These are phyloP conservation scores for Aptenodytes forsteri DNA, from an alignment of 2,113 vertebrate genomes.

Conservation along the genomic window DNA sequence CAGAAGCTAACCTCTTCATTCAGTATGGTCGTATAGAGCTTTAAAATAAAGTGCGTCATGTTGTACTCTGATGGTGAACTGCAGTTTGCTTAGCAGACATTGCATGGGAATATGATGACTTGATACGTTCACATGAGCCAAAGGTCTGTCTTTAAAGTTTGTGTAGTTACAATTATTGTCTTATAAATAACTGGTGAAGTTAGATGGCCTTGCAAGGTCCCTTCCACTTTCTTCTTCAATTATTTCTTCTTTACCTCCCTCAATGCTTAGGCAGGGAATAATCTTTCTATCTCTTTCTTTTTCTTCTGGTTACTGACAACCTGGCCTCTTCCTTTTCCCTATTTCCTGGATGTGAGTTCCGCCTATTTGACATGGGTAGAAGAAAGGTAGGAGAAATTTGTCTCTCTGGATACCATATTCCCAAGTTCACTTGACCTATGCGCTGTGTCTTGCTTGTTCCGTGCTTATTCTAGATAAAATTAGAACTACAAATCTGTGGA, in stretches of 20 bases:
- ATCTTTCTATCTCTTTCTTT: slow-evolving; percentile 53
- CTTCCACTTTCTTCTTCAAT: not conserved
- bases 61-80: not conserved
- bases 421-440: not conserved
- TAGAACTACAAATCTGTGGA: not conserved
- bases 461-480: not conserved
- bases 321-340: slow-evolving; percentile 45
- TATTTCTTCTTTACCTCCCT: slow-evolving; percentile 6
- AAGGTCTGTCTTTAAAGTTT: not conserved
- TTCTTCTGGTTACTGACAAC: slow-evolving; percentile 47
- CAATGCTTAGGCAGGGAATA: slow-evolving; percentile 7
- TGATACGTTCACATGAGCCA: not conserved
- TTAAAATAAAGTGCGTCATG: not conserved
- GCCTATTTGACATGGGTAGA: slow-evolving; percentile 43
- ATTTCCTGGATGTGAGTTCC: slow-evolving; percentile 44
- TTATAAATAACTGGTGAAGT: not conserved
- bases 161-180: not conserved
- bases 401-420: slow-evolving; percentile 24
- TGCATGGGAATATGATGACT: not conserved
- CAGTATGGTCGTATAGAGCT: not conserved
- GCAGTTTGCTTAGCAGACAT: not conserved
- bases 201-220: not conserved
- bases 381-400: slow-evolving; percentile 50
- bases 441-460: slow-evolving; percentile 4
- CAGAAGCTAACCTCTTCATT: not conserved